Conservation (phyloP, 2,797 vertebrate genomes). For the Vultur gryphus region DNA sequence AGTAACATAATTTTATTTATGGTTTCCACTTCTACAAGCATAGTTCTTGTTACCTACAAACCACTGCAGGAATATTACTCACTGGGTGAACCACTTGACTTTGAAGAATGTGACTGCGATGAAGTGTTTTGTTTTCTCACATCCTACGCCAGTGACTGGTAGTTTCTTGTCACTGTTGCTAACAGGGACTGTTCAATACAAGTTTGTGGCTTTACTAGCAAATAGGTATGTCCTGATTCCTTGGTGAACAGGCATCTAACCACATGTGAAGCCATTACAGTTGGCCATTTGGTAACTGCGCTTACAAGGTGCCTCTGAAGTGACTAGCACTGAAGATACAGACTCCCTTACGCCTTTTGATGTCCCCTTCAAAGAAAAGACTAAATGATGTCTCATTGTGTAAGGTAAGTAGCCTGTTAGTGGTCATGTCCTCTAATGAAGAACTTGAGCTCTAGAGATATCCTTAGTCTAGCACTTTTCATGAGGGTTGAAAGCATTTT, state of each 20-base stretch:
- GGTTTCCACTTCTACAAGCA: background rate
- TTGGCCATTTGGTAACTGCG: background rate
- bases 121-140: constrained; percentile 8
- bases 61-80: constrained; percentile 19
- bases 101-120: background rate
- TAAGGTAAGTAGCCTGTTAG: background rate
- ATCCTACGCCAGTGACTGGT: background rate
- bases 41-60: background rate
- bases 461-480: background rate
- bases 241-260: background rate
- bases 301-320: background rate
- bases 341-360: background rate
- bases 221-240: background rate
- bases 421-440: background rate
- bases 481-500: background rate
- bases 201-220: background rate
- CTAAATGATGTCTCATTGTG: background rate
- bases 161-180: background rate
- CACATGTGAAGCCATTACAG: background rate
- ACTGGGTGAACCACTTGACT: background rate
- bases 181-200: background rate
- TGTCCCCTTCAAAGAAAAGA: background rate
- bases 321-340: background rate
- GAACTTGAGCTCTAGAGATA: background rate
- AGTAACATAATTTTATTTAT: background rate